Evolutionary conservation across 2,797 vertebrate genomes (phyloP).

Genomic region (Gallinago solitaria): DNA sequence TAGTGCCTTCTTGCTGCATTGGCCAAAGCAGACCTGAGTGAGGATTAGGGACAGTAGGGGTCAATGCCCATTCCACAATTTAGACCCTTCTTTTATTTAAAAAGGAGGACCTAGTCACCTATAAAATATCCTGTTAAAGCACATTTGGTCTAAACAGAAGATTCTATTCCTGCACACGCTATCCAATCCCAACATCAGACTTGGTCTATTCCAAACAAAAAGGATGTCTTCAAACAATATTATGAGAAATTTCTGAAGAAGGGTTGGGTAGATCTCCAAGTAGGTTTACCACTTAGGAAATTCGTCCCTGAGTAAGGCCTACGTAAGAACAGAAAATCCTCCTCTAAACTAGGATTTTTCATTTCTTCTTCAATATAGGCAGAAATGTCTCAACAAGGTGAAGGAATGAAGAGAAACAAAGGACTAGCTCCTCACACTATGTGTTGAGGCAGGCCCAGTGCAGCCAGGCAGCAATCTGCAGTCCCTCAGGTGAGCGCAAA

Average conservation of each 20-base stretch:
- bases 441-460: background rate
- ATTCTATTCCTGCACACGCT: background rate
- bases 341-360: background rate
- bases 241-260: background rate
- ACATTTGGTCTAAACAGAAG: background rate
- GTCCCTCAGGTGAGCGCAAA: background rate
- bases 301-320: background rate
- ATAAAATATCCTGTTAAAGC: background rate
- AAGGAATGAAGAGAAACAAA: background rate
- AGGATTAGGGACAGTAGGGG: background rate
- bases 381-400: background rate
- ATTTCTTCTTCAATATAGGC: background rate
- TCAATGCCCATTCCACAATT: background rate
- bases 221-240: background rate
- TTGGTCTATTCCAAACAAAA: background rate
- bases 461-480: background rate
- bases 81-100: background rate
- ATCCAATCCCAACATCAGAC: background rate
- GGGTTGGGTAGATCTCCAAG: background rate
- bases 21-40: background rate
- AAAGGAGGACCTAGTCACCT: background rate
- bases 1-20: background rate
- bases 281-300: background rate
- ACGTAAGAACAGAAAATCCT: background rate
- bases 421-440: background rate